Evolutionary conservation across 2,888 invertebrate genomes (phyloP).

Genomic region (Drosophila meridiana): DNA sequence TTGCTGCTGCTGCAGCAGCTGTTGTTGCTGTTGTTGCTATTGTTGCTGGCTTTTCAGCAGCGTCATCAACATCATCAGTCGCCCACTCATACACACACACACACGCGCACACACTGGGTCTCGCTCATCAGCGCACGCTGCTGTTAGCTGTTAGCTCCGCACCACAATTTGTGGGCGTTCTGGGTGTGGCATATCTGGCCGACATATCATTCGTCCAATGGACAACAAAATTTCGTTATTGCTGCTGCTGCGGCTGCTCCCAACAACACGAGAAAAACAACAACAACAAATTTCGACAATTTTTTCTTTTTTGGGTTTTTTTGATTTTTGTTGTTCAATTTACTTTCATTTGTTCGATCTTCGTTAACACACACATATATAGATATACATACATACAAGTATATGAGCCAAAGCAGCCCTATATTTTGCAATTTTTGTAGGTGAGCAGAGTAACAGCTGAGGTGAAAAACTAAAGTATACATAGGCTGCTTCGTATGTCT

Average conservation of each 20-base stretch:
- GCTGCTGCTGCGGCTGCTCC: constrained; percentile 30
- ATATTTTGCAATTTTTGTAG: not conserved
- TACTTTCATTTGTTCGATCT: constrained; percentile 45
- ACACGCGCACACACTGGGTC: not conserved
- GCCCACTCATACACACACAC: constrained; percentile 15
- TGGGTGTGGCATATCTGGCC: constrained; percentile 80
- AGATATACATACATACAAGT: not conserved
- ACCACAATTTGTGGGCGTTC: constrained; percentile 81
- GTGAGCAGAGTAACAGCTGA: not conserved
- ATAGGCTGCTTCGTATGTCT: not conserved
- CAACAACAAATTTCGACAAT: constrained; percentile 19
- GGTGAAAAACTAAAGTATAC: not conserved
- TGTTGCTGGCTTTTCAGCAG: constrained; percentile 65
- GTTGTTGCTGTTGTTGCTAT: constrained; percentile 36
- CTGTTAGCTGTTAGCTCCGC: constrained; percentile 73
- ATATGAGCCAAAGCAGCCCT: not conserved
- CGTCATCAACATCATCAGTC: constrained; percentile 68
- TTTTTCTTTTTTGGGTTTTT: constrained; percentile 2
- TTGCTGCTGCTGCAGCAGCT: constrained; percentile 32
- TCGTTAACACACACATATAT: not conserved
- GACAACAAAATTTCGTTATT: constrained; percentile 54
- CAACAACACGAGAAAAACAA: constrained; percentile 10
- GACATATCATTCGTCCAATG: constrained; percentile 73
- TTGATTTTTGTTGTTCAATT: constrained; percentile 37
- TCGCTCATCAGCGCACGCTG: constrained; percentile 72